Percentiles rank a stretch among this genome's conserved stretches.
These are phyloP conservation scores for Tapirus indicus DNA, from an alignment of 2,797 vertebrate genomes.

Conservation along the genomic window DNA sequence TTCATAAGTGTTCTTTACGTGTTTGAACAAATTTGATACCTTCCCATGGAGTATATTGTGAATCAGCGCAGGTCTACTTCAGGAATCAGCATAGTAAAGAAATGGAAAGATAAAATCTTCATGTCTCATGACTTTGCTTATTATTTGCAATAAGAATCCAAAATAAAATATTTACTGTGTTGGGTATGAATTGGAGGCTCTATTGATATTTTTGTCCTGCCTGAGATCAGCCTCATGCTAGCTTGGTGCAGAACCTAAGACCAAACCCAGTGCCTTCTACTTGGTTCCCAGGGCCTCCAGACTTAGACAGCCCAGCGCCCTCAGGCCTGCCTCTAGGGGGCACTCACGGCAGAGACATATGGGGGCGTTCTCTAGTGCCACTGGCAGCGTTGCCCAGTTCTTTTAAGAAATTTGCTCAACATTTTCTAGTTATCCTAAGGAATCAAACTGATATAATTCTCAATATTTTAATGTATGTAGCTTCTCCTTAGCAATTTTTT, in stretches of 20 bases:
- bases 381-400: neutral
- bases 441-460: neutral
- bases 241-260: neutral
- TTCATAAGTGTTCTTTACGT: neutral
- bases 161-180: neutral
- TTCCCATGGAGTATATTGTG: neutral
- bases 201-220: neutral
- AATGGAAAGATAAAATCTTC: neutral
- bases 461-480: neutral
- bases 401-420: neutral
- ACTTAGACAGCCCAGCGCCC: neutral
- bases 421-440: neutral
- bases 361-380: neutral
- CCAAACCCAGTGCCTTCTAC: neutral
- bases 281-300: neutral
- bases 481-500: neutral
- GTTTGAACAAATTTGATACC: neutral
- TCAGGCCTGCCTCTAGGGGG: neutral
- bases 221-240: neutral
- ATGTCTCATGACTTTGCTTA: neutral
- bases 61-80: neutral
- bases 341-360: neutral
- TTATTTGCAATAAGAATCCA: constrained; percentile 17
- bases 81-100: neutral
- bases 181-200: neutral